Conservation (phyloP, 1,140 invertebrate genomes). For the Hesperophylax magnus region DNA sequence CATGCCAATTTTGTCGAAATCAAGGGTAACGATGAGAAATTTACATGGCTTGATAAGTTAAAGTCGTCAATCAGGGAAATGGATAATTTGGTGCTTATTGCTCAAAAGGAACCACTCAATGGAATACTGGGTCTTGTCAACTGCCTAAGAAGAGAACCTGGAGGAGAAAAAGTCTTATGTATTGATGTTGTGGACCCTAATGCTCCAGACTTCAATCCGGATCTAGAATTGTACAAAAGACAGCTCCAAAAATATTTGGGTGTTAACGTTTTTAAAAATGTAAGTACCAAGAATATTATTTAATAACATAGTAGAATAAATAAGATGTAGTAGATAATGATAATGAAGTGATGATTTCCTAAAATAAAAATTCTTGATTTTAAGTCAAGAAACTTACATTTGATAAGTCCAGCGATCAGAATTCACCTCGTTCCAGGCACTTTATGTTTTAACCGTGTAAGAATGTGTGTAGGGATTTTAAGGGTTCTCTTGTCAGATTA, state of each 20-base stretch:
- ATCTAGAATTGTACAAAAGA: slow-evolving; percentile 74
- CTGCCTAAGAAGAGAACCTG: slow-evolving; percentile 79
- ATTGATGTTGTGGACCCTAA: slow-evolving; percentile 77
- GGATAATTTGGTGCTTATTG: slow-evolving; percentile 72
- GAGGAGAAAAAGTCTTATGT: slow-evolving; percentile 74
- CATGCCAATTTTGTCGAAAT: slow-evolving; percentile 66
- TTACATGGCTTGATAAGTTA: slow-evolving; percentile 66
- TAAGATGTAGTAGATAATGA: no score
- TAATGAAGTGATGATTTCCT: no score
- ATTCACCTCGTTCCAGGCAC: no score
- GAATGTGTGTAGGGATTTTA: not conserved
- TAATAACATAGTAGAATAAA: no score
- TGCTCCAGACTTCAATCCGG: slow-evolving; percentile 76
- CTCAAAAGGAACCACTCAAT: slow-evolving; percentile 75
- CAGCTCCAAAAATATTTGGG: slow-evolving; percentile 81
- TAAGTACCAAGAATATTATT: slow-evolving; percentile 57
- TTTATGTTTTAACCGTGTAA: no score
- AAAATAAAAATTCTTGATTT: no score
- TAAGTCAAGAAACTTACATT: no score
- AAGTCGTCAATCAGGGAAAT: slow-evolving; percentile 72
- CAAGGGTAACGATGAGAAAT: slow-evolving; percentile 60
- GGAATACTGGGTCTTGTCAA: slow-evolving; percentile 90
- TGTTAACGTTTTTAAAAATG: slow-evolving; percentile 83
- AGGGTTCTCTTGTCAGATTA: not conserved
- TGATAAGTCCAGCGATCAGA: no score